Conservation (phyloP, 2,888 invertebrate species). For the Latrodectus hesperus region DNA sequence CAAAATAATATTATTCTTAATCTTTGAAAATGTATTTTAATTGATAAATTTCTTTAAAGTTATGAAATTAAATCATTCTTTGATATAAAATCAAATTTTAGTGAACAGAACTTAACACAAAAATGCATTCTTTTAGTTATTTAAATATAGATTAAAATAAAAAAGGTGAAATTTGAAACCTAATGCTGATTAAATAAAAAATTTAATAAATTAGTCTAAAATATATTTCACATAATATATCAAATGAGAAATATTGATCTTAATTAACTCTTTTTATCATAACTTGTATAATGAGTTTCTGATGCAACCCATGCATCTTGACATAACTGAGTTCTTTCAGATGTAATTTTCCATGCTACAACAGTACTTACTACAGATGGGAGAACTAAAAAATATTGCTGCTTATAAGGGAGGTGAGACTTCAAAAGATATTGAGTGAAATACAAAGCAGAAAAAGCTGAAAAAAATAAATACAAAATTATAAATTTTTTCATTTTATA, state of each 20-base stretch:
- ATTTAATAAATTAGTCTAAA: no score
- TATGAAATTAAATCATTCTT: no score
- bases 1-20: no score
- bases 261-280: constrained; percentile 15
- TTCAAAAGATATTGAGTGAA: constrained; percentile 54
- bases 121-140: no score
- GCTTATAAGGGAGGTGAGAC: constrained; percentile 38
- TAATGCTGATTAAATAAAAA: no score
- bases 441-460: constrained; percentile 59
- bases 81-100: no score
- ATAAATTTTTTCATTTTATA: neutral
- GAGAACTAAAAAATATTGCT: constrained; percentile 32
- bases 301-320: constrained; percentile 44
- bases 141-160: no score
- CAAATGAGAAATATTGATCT: neutral
- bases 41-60: no score
- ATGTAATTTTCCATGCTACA: constrained; percentile 52
- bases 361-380: constrained; percentile 43
- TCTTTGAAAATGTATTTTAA: no score
- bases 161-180: no score
- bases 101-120: no score
- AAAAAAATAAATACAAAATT: constrained; percentile 7
- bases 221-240: no score
- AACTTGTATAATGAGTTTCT: constrained; percentile 40
- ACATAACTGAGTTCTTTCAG: constrained; percentile 30